These are phyloP conservation scores for Branchipolynoe longqiensis DNA, from an alignment of 2,888 invertebrate genomes.

Conservation along the genomic window DNA sequence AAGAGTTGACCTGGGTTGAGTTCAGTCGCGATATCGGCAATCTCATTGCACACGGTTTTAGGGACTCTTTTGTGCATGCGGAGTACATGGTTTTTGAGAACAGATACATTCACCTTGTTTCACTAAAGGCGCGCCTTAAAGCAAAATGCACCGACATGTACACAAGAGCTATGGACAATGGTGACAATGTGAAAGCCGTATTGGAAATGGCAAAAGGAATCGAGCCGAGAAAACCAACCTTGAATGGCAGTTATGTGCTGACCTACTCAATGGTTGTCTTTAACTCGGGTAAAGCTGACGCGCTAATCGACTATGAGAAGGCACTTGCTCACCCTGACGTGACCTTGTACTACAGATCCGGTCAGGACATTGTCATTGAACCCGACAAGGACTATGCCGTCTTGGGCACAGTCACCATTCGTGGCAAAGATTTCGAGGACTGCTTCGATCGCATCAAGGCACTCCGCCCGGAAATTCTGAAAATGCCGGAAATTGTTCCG, in stretches of 20 bases:
- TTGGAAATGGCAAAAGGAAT: constrained; percentile 56
- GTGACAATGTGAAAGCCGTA: constrained; percentile 61
- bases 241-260: constrained; percentile 55
- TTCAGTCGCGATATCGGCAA: constrained; percentile 49
- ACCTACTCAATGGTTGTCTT: constrained; percentile 56
- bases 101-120: constrained; percentile 56
- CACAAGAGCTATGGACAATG: constrained; percentile 39
- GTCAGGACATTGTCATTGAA: constrained; percentile 60
- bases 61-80: constrained; percentile 58
- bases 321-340: constrained; percentile 58
- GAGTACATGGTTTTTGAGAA: constrained; percentile 61
- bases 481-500: constrained; percentile 57
- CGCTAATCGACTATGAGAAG: constrained; percentile 53
- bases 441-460: constrained; percentile 57
- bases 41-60: constrained; percentile 56
- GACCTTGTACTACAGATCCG: constrained; percentile 54
- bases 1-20: constrained; percentile 52
- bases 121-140: constrained; percentile 53
- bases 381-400: constrained; percentile 60
- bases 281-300: constrained; percentile 55
- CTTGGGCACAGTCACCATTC: constrained; percentile 50
- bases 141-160: constrained; percentile 60
- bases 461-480: constrained; percentile 55
- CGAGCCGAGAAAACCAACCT: constrained; percentile 44
- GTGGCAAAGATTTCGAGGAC: constrained; percentile 51